Conservation (phyloP, 2,888 invertebrate species). For the Listrodromus nycthemerus region DNA sequence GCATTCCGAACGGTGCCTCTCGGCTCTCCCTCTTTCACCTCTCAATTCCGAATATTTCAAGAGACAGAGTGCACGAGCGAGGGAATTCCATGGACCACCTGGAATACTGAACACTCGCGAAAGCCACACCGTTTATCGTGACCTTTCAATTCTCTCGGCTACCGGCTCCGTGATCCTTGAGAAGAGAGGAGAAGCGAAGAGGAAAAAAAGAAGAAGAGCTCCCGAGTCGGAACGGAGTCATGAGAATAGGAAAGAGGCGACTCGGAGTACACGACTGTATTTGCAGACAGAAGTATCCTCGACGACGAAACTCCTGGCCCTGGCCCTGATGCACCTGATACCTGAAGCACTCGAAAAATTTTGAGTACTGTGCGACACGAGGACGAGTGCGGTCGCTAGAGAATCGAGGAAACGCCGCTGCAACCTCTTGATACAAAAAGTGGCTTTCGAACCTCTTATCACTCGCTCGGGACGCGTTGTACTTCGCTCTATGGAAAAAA, state of each 20-base stretch:
- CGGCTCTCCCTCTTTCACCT: neutral
- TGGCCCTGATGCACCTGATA: slow-evolving; percentile 30
- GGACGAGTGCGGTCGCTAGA: slow-evolving; percentile 37
- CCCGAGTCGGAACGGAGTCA: neutral
- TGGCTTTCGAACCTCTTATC: slow-evolving; percentile 45
- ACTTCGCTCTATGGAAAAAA: slow-evolving; percentile 1
- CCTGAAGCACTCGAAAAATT: slow-evolving; percentile 35
- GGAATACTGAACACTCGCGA: slow-evolving; percentile 13
- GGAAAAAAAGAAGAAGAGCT: neutral
- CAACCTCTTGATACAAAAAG: slow-evolving; percentile 7
- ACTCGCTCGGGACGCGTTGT: slow-evolving; percentile 51
- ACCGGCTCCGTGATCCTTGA: slow-evolving; percentile 12
- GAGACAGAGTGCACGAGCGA: slow-evolving; percentile 1
- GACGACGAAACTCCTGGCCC: slow-evolving; percentile 13
- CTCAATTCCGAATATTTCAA: slow-evolving; percentile 24
- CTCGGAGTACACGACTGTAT: neutral
- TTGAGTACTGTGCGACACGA: slow-evolving; percentile 10
- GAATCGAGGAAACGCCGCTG: slow-evolving; percentile 13
- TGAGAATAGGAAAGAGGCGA: neutral
- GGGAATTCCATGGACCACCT: slow-evolving; percentile 10
- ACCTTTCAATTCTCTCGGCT: slow-evolving; percentile 22
- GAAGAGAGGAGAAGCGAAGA: slow-evolving; percentile 9
- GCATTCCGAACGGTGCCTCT: neutral
- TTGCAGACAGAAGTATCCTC: neutral
- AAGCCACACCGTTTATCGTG: slow-evolving; percentile 10